Conservation (phyloP, 2,797 vertebrate genomes). For the Anguilla pacifica region DNA sequence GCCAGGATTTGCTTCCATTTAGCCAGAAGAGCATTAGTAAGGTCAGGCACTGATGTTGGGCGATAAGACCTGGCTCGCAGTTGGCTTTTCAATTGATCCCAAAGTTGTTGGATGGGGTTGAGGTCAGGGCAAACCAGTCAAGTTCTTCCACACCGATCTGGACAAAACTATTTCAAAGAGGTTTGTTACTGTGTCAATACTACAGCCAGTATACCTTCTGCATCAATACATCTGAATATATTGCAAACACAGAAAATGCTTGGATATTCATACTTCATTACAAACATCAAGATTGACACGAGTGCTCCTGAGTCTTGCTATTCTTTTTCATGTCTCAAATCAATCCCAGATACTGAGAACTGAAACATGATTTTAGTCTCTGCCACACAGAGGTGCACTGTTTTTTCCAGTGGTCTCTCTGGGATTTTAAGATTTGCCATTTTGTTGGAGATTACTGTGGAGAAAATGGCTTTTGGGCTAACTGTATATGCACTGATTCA, state of each 20-base stretch:
- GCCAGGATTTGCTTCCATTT: too few relatives aligned
- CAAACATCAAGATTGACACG: neutral
- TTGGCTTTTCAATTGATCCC: too few relatives aligned
- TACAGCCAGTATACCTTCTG: neutral
- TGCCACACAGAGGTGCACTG: neutral
- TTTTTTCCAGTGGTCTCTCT: neutral
- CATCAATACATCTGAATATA: neutral
- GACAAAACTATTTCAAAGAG: neutral
- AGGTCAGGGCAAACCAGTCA: too few relatives aligned
- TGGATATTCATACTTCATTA: neutral
- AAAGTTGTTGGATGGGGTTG: too few relatives aligned
- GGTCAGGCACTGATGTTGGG: too few relatives aligned
- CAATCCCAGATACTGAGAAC: neutral
- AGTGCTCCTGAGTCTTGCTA: neutral
- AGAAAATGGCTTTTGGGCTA: neutral
- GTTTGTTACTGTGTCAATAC: neutral
- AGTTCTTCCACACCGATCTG: too few relatives aligned
- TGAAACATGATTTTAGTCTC: neutral
- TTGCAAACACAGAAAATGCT: neutral
- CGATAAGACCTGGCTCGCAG: too few relatives aligned
- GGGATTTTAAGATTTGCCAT: neutral
- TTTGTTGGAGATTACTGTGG: neutral
- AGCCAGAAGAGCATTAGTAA: too few relatives aligned
- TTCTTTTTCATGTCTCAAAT: neutral
- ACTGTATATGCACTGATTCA: neutral